Evolutionary conservation across 2,888 invertebrate species (phyloP), one percentile per base, ranked within the genome.

Genomic region (Ryuthela nishihirai): DNA sequence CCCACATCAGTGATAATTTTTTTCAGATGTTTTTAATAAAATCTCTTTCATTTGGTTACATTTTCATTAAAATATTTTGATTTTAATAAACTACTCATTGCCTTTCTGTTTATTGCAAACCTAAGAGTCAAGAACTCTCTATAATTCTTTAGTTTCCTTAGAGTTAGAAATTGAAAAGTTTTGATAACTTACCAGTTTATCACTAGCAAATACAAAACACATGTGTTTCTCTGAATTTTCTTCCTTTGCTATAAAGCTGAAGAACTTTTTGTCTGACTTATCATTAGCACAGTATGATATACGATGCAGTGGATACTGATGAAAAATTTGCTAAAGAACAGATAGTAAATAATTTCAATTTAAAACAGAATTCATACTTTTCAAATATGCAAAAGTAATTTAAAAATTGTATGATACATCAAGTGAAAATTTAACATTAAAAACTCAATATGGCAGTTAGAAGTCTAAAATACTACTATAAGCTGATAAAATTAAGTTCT

Each of bases 261-360:
- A 95, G 78, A 95, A 94, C 69, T 91, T 88, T 75, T 95, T 97
- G 69, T 95, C 95, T 46, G 93, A 91, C 74, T 98, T 98, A 76
- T 98, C 98, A 74, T 98, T 98, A 1, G 98, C 97, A 78, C 97
- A 98, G 78, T 98, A 98, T 1, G 95, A 97, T 77, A 98, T 98
- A 77, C 94, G 84, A 75, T 97, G 95, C 40, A 98, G 79, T 0
- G 97, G 97, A 75, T 95, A 97, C 75, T 94, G 93, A 76, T 94
- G 88, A 72, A 94, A 80, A 54, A 94, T 90, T 72, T 78, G 76
- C 81, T 82, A 73, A 4, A 74, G 69, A 41, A 25, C 47, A 50
- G 29, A 29, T 29, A 7, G 12, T 29, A 7, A 29, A 29, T 29
- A 29, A 29, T 29, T 29, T 12, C 12, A 12, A 29, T 29, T 29